Evolutionary conservation across 2,113 vertebrate species (phyloP), one percentile per base, ranked within the genome.

Genomic region (Arvicanthis niloticus): DNA sequence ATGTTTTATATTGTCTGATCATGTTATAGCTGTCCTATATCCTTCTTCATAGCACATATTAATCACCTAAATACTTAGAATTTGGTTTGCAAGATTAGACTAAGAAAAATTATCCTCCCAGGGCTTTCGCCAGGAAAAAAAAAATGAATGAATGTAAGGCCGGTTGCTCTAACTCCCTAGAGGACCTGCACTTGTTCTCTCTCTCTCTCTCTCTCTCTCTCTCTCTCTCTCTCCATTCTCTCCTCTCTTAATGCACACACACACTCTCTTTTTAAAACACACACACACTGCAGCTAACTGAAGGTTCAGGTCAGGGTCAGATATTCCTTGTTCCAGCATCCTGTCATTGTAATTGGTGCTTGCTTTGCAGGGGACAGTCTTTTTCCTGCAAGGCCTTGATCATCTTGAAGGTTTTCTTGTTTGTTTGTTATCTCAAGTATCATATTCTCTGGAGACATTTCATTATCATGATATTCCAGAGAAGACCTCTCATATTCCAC

Each of bases 281-380:
- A 51, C 51, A 78, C 29, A 78, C 56, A 34, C 16, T 45, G 7
- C 37, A 40, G n/a, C 12, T 80, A 56, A 24, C 56, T 42, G n/a
- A 13, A 29, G 7, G n/a, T 16, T 91, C 65, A 90, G 37, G 40
- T 75, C 22, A 70, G 60, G 45, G 31, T 86, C 4, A 26, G 6
- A 26, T 88, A 24, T 85, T 37, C 7, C 37, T 70, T 58, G 26
- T 88, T 86, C 73, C 53, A 48, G 31, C 17, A 93, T 40, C 58
- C 37, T 68, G 62, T 56, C 51, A 26, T 48, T 42, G 11, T 29
- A 86, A 34, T 34, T 70, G 7, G 68, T 89, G 34, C 21, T 80
- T 1, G 9, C 11, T 76, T 37, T 95, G 9, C 15, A 1, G 0
- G 0, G 40, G 24, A 10, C 51, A 1, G 13, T 8, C 1, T 22